These are phyloP conservation scores for Papilio aristodemus DNA, from an alignment of 1,140 invertebrate species.

Conservation along the genomic window DNA sequence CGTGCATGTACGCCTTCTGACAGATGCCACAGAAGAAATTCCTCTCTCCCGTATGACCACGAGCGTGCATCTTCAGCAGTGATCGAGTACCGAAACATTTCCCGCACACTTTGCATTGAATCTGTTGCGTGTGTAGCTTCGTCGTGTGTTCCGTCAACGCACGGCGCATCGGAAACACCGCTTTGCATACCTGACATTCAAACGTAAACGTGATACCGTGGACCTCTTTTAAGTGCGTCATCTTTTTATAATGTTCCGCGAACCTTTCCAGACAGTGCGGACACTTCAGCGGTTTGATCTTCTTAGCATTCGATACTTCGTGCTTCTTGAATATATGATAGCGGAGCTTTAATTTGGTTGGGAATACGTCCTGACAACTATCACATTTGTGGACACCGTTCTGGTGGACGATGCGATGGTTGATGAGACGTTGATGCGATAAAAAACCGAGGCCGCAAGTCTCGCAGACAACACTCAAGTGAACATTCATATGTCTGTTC, in stretches of 20 bases:
- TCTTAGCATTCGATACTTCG: conserved; percentile 60
- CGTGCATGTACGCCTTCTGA: conserved; percentile 83
- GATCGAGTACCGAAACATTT: conserved; percentile 81
- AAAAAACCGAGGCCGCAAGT: conserved; percentile 75
- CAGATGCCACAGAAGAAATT: conserved; percentile 82
- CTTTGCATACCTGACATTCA: conserved; percentile 63
- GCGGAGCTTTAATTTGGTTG: conserved; percentile 64
- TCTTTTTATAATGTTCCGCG: conserved; percentile 69
- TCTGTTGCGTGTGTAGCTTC: conserved; percentile 79
- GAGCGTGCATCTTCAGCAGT: conserved; percentile 85
- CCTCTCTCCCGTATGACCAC: conserved; percentile 85
- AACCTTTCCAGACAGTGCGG: conserved; percentile 72
- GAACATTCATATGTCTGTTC: conserved; percentile 73
- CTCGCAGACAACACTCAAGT: conserved; percentile 72
- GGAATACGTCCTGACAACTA: conserved; percentile 66
- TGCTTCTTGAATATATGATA: conserved; percentile 70
- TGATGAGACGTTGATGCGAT: conserved; percentile 67
- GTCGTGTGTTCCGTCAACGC: conserved; percentile 75
- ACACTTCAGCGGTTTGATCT: conserved; percentile 68
- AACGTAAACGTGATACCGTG: conserved; percentile 70
- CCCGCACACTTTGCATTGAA: conserved; percentile 80
- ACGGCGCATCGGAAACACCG: conserved; percentile 56
- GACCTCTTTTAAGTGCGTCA: conserved; percentile 69
- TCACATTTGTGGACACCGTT: conserved; percentile 64
- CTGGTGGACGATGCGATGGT: conserved; percentile 69